A percentile compares a stretch with the other conserved stretches of the same genome.
Evolutionary conservation across 1,140 invertebrate genomes (phyloP).

Genomic region (Mycetomoellerius zeteki): DNA sequence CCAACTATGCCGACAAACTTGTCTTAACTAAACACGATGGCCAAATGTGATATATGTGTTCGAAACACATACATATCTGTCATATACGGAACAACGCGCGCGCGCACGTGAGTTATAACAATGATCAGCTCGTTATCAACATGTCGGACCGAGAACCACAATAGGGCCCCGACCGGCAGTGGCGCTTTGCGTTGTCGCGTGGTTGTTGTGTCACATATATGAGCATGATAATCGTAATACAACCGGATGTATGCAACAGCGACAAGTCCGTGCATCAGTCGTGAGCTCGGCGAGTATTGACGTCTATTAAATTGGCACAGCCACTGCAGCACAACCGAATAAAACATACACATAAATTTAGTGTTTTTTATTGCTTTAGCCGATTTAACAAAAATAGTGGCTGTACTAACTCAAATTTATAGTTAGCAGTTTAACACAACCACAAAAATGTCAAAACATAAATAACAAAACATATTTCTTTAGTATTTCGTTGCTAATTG

Average conservation of each 20-base stretch:
- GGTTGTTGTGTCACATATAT: slow-evolving; percentile 66
- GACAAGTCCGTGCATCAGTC: slow-evolving; percentile 73
- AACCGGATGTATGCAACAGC: slow-evolving; percentile 74
- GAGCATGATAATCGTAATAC: slow-evolving; percentile 77
- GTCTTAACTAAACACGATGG: slow-evolving; percentile 64
- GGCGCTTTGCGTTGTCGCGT: slow-evolving; percentile 57
- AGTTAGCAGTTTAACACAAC: no score
- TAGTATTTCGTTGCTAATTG: no score
- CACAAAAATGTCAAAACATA: no score
- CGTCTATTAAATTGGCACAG: no score
- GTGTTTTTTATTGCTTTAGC: no score
- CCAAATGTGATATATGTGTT: slow-evolving; percentile 6
- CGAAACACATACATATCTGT: not conserved
- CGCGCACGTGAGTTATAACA: slow-evolving; percentile 68
- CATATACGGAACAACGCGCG: slow-evolving; percentile 13
- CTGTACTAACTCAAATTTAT: no score
- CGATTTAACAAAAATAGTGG: no score
- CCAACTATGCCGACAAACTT: slow-evolving; percentile 47
- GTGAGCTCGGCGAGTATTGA: slow-evolving; percentile 56
- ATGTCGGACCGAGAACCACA: slow-evolving; percentile 65
- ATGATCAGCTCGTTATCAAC: slow-evolving; percentile 76
- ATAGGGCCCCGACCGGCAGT: slow-evolving; percentile 69
- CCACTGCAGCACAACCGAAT: no score
- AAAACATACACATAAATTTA: no score
- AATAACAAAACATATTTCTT: no score